Evolutionary conservation across 2,888 invertebrate genomes (phyloP).

Genomic region (Timandra comae): DNA sequence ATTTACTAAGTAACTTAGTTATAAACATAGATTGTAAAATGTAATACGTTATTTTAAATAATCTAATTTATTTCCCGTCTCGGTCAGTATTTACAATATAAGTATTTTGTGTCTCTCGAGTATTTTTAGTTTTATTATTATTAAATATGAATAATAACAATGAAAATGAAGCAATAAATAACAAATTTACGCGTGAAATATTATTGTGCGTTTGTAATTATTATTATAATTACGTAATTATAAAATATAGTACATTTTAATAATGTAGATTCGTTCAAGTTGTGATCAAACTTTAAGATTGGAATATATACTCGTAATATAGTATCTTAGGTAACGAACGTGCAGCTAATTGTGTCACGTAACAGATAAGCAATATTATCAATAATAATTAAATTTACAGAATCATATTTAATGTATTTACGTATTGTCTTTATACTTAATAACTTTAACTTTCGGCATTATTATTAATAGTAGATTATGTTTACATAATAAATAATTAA

Average conservation of each 20-base stretch:
- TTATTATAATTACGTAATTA: neutral
- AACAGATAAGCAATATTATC: too few species aligned
- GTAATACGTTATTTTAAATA: slow-evolving; percentile 44
- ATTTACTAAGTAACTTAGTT: slow-evolving; percentile 51
- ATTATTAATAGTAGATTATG: slow-evolving; percentile 36
- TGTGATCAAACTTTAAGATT: too few species aligned
- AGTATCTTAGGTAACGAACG: too few species aligned
- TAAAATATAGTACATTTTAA: too few species aligned
- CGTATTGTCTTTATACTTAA: slow-evolving; percentile 33
- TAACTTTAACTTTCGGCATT: slow-evolving; percentile 43
- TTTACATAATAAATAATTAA: slow-evolving; percentile 31
- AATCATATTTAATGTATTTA: neutral
- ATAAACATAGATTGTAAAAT: slow-evolving; percentile 26
- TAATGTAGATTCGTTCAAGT: neutral
- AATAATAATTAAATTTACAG: too few species aligned
- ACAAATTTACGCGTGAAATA: slow-evolving; percentile 27
- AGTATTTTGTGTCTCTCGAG: slow-evolving; percentile 63
- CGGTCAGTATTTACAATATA: slow-evolving; percentile 75
- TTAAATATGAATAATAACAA: slow-evolving; percentile 27
- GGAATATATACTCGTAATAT: too few species aligned
- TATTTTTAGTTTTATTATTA: slow-evolving; percentile 50
- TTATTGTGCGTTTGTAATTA: slow-evolving; percentile 3
- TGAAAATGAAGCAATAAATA: slow-evolving; percentile 57
- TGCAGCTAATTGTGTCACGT: too few species aligned
- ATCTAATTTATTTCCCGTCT: slow-evolving; percentile 73